These are phyloP conservation scores for Prionchulus punctatus DNA, from an alignment of 2,888 invertebrate genomes.

Conservation along the genomic window DNA sequence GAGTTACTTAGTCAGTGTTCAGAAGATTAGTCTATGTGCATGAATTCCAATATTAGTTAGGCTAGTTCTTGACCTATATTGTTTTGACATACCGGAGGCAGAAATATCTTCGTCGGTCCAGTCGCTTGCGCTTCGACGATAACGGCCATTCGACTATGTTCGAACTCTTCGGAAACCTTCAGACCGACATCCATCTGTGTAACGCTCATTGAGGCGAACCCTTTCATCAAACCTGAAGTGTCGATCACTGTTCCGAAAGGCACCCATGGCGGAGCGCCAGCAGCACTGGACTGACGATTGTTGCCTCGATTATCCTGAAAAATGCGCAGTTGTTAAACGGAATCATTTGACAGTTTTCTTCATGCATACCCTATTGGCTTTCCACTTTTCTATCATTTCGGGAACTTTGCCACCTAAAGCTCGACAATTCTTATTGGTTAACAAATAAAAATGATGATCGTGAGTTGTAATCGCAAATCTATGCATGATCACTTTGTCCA, in stretches of 20 bases:
- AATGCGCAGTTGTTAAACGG: not conserved
- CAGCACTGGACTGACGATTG: no score
- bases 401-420: not conserved
- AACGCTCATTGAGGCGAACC: not conserved
- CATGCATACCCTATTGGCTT: not conserved
- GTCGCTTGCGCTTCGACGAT: not conserved
- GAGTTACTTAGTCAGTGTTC: no score
- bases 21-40: no score
- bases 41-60: no score
- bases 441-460: not conserved
- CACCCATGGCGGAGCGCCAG: slow-evolving; percentile 1
- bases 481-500: no score
- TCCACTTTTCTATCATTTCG: slow-evolving; percentile 2
- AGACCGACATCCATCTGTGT: not conserved
- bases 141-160: not conserved
- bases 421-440: not conserved
- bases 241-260: not conserved
- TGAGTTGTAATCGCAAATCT: no score
- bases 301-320: no score
- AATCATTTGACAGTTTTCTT: not conserved
- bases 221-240: not conserved
- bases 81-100: no score
- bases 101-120: not conserved
- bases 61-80: no score
- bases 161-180: not conserved